A percentile compares a stretch with the other conserved stretches of the same genome.
Evolutionary conservation across 2,113 vertebrate genomes (phyloP).

Genomic region (rat (Rattus norvegicus)): GRCr8 NC_086024.1:46320001-46320500

Average conservation of each 20-base stretch:
- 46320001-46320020: not conserved
- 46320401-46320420: not conserved
- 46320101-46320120: not conserved
- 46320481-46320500: not conserved
- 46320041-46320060: not conserved
- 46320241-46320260: not conserved
- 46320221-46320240: not conserved
- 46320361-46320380: not conserved
- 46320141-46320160: not conserved
- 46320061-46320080: not conserved
- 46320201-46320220: not conserved
- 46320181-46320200: not conserved
- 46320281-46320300: not conserved
- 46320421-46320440: not conserved
- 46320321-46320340: rapidly evolving
- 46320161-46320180: not conserved
- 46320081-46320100: not conserved
- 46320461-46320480: not conserved
- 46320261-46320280: not conserved
- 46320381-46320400: not conserved
- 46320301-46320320: not conserved
- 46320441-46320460: not conserved
- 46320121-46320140: not conserved
- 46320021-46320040: not conserved
- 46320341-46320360: rapidly evolving